Base-by-base conservation (phyloP, 2,113 vertebrate genomes). In the Megaceryle maxima region DNA sequence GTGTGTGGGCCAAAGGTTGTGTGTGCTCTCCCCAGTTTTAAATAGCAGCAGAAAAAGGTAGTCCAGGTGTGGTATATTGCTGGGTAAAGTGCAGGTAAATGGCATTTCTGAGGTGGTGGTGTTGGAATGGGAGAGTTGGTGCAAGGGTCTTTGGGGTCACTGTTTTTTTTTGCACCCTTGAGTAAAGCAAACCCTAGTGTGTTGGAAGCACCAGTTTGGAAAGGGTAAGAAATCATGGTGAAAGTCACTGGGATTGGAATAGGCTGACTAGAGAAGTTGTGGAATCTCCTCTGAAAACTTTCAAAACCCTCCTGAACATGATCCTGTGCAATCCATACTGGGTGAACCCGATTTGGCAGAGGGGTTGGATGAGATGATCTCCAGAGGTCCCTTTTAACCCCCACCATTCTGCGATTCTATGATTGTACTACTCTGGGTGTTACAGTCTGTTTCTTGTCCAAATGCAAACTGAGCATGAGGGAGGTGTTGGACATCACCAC, bases 401-500 rank as follows among this genome's bases (percentile, higher is more conserved):
- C 19, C 46, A 46, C 46, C 46, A 20, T 46, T 46, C 46, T 20
- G 46, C 19, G 8, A 46, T 46, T 46, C 46, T 46, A 18, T 46
- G 43, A 4, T 63, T 37, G 14, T 25, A 28, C 13, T 33, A 31
- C 20, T 31, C 35, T 62, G 35, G 43, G 46, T 0, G 0, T 51
- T 77, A 26, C 22, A 28, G 26, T 16, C 28, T 69, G 55, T 18
- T 37, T n/a, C 20, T 50, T 35, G 25, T 21, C 53, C 66, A 55
- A 43, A 48, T 13, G 26, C 31, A 85, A 31, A n/a, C 31, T n/a
- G 44, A 76, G 17, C 24, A n/a, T 20, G 24, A 60, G 50, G 41
- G 7, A 56, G 56, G 29, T 1, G 0, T 31, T 50, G 70, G 17
- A 22, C 48, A 26, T 18, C 59, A 66, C 18, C 1, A 0, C 64